Percentiles rank a stretch among this genome's conserved stretches.
phyloP scores from a whole-genome alignment of 2,113 vertebrate species.

The Protobothrops flavoviridis region DNA sequence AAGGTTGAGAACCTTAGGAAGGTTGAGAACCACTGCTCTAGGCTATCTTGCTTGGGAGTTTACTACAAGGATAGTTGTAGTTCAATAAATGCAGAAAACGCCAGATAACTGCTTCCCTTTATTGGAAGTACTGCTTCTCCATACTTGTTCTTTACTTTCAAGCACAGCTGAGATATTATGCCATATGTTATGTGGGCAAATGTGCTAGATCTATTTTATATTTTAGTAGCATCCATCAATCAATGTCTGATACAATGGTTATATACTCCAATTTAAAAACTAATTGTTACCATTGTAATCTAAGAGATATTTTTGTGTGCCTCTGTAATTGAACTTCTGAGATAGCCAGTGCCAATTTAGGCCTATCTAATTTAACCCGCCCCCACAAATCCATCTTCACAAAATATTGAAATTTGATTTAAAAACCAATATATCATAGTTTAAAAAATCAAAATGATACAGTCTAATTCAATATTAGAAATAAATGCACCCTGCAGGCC shows the following conservation, averaged over 20 bases:
- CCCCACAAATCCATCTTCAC: background rate
- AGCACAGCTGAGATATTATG: background rate
- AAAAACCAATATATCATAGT: background rate
- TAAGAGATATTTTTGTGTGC: background rate
- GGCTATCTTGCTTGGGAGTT: background rate
- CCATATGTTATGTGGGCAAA: background rate
- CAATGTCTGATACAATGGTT: background rate
- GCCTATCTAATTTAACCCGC: background rate
- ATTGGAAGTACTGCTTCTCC: background rate
- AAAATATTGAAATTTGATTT: background rate
- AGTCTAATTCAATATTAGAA: background rate
- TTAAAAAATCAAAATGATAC: background rate
- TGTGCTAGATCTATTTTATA: background rate
- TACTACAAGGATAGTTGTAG: background rate
- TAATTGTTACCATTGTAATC: background rate
- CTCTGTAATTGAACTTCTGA: background rate
- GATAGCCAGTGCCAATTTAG: background rate
- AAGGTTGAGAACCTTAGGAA: no score
- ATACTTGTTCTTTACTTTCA: background rate
- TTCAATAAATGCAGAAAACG: background rate
- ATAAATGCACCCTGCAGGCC: background rate
- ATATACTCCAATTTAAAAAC: background rate
- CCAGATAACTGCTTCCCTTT: background rate
- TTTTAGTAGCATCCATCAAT: background rate
- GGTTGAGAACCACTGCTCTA: no score